Conservation (phyloP, 1,140 invertebrate species). For the Sweltsa coloradensis region DNA sequence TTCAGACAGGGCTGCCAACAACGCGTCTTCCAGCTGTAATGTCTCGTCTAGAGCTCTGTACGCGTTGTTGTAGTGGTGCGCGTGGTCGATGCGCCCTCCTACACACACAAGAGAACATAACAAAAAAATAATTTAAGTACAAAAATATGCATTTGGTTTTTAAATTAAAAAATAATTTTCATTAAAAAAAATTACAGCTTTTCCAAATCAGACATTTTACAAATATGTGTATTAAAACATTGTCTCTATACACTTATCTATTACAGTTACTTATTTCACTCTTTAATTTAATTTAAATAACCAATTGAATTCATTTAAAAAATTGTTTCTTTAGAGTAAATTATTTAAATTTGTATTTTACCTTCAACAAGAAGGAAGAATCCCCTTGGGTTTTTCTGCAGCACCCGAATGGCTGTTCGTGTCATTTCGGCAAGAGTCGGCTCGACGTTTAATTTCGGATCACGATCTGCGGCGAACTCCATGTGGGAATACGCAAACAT, state of each 20-base stretch:
- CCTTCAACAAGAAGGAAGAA: conserved; percentile 85
- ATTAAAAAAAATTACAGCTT: too few relatives aligned
- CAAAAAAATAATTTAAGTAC: too few relatives aligned
- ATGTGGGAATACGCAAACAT: conserved; percentile 41
- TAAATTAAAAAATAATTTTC: too few relatives aligned
- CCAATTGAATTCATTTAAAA: too few relatives aligned
- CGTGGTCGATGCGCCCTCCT: conserved; percentile 75
- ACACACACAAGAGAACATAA: conserved; percentile 14
- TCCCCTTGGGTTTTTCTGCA: conserved; percentile 64
- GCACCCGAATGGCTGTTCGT: conserved; percentile 60
- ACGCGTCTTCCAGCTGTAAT: conserved; percentile 56
- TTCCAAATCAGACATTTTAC: too few relatives aligned
- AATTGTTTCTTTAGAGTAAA: too few relatives aligned
- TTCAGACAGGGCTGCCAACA: conserved; percentile 49
- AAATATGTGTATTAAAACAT: too few relatives aligned
- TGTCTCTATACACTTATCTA: too few relatives aligned
- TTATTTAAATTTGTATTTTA: too few relatives aligned
- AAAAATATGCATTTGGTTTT: too few relatives aligned
- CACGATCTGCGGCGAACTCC: conserved; percentile 40
- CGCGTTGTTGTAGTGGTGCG: conserved; percentile 69
- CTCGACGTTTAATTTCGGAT: conserved; percentile 45
- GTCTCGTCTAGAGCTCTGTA: conserved; percentile 67
- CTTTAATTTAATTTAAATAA: too few relatives aligned
- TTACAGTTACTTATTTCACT: too few relatives aligned
- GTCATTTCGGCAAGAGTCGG: conserved; percentile 75